Conservation (phyloP, 2,797 vertebrate species). For the Alosa sapidissima region DNA sequence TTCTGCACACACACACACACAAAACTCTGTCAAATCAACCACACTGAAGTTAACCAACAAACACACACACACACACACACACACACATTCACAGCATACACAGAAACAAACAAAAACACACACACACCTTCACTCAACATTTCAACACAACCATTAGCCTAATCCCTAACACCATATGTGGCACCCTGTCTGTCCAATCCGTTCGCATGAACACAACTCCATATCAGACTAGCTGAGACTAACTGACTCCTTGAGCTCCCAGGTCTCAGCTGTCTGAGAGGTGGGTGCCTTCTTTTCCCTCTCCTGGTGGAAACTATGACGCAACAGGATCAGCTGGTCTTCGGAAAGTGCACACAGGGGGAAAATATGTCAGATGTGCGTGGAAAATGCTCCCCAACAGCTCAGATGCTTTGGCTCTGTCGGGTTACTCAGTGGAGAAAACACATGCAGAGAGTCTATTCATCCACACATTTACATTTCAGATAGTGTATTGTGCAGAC, state of each 20-base stretch:
- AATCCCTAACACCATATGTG: too few relatives aligned
- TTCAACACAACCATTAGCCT: too few relatives aligned
- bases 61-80: constrained; percentile 38
- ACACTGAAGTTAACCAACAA: neutral
- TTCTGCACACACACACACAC: constrained; percentile 71
- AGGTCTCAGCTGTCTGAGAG: neutral
- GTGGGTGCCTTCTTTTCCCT: neutral
- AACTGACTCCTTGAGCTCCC: too few relatives aligned
- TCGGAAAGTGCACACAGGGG: neutral
- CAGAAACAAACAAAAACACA: too few relatives aligned
- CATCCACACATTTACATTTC: neutral
- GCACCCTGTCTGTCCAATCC: too few relatives aligned
- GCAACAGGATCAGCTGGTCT: neutral
- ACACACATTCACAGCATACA: neutral
- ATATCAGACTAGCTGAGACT: too few relatives aligned
- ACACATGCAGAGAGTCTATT: neutral
- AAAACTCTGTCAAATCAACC: neutral
- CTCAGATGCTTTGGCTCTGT: neutral
- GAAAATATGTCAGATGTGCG: constrained; percentile 4
- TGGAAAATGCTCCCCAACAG: neutral
- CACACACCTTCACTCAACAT: too few relatives aligned
- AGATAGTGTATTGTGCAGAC: neutral
- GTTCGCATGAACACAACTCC: too few relatives aligned
- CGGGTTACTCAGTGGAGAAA: neutral
- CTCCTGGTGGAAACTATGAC: constrained; percentile 5